These are phyloP conservation scores for Zonitis immaculata DNA, from an alignment of 2,888 invertebrate species.

Conservation along the genomic window DNA sequence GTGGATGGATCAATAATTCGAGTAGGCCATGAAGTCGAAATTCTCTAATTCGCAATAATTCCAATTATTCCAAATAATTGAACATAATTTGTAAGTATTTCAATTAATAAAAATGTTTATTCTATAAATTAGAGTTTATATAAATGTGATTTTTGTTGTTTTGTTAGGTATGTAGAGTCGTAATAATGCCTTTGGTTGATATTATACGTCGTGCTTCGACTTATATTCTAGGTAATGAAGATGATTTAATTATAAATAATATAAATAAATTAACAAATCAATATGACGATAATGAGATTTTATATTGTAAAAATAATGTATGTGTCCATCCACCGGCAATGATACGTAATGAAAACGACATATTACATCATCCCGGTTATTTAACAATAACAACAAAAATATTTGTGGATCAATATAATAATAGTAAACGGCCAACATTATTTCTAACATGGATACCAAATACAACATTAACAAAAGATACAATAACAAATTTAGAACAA, in stretches of 20 bases:
- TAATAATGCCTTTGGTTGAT: slow-evolving; percentile 78
- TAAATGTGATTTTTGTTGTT: no score
- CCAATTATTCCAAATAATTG: no score
- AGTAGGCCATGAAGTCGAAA: no score
- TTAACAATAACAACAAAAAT: slow-evolving; percentile 81
- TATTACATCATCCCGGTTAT: slow-evolving; percentile 89
- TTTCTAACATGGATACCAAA: slow-evolving; percentile 95
- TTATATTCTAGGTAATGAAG: slow-evolving; percentile 68
- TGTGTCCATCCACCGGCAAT: slow-evolving; percentile 93
- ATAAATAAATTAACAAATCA: slow-evolving; percentile 56
- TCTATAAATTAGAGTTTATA: no score
- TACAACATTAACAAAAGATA: slow-evolving; percentile 79
- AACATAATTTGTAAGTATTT: no score
- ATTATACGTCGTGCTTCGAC: slow-evolving; percentile 74
- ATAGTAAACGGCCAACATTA: slow-evolving; percentile 72
- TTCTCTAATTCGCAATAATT: no score
- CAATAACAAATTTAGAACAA: slow-evolving; percentile 57
- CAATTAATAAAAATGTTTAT: no score
- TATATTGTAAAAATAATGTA: slow-evolving; percentile 94
- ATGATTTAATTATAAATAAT: slow-evolving; percentile 30
- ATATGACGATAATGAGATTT: slow-evolving; percentile 78
- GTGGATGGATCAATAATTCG: no score
- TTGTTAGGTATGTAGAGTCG: no score
- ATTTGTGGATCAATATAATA: slow-evolving; percentile 72
- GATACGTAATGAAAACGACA: slow-evolving; percentile 74